Evolutionary conservation across 2,113 vertebrate species (phyloP).

Genomic region (Istiophorus platypterus): DNA sequence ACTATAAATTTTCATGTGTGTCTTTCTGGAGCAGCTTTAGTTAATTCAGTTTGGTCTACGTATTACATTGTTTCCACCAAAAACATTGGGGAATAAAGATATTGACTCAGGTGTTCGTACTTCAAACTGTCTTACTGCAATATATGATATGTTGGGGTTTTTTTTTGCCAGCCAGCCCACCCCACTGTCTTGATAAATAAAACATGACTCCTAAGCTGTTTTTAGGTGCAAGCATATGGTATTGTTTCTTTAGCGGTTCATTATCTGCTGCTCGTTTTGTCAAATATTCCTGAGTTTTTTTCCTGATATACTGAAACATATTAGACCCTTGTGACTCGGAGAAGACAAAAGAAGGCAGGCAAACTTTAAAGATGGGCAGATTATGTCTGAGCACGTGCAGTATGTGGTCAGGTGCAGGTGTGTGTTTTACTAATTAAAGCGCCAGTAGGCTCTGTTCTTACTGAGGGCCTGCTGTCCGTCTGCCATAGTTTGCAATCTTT

Average conservation of each 20-base stretch:
- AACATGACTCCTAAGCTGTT: slow-evolving; percentile 30
- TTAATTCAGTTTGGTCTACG: slow-evolving; percentile 26
- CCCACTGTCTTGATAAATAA: slow-evolving; percentile 50
- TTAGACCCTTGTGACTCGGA: slow-evolving; percentile 61
- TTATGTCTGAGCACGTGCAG: slow-evolving; percentile 77
- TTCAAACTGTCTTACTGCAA: slow-evolving; percentile 33
- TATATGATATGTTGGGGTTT: slow-evolving; percentile 47
- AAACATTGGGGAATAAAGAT: slow-evolving; percentile 44
- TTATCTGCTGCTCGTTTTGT: slow-evolving; percentile 39
- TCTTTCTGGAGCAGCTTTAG: slow-evolving; percentile 39
- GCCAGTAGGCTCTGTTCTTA: slow-evolving; percentile 38
- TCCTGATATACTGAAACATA: slow-evolving; percentile 38
- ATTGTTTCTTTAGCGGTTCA: slow-evolving; percentile 38
- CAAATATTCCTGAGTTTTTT: slow-evolving; percentile 18
- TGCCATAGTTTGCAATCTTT: slow-evolving; percentile 39
- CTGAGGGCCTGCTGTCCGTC: slow-evolving; percentile 35
- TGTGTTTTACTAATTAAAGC: slow-evolving; percentile 77
- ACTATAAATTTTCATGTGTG: slow-evolving; percentile 42
- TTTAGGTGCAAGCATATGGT: slow-evolving; percentile 25
- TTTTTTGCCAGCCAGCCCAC: slow-evolving; percentile 33
- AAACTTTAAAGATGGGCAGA: slow-evolving; percentile 55
- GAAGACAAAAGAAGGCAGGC: slow-evolving; percentile 60
- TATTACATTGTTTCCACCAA: slow-evolving; percentile 40
- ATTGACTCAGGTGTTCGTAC: slow-evolving; percentile 53
- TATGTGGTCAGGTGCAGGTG: slow-evolving; percentile 71